Conservation (phyloP, 2,113 vertebrate species). For the Cygnus atratus region DNA sequence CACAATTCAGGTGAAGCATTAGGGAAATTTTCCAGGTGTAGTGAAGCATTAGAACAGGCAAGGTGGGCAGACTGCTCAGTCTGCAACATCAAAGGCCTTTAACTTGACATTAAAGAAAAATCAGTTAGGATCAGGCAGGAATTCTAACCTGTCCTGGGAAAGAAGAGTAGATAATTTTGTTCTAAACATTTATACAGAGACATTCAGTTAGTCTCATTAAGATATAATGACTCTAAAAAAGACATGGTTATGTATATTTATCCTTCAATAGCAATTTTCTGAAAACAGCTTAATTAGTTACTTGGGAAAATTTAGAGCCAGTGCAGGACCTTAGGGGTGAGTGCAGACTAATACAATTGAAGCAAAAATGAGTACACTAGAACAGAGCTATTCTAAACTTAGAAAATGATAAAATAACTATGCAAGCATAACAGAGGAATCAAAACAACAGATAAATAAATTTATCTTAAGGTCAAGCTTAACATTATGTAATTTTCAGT, state of each 20-base stretch:
- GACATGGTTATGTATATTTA: background rate
- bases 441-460: background rate
- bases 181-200: background rate
- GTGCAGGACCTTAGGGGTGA: background rate
- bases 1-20: background rate
- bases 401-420: background rate
- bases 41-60: background rate
- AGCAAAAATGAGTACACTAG: background rate
- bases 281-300: background rate
- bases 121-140: accelerated
- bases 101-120: background rate
- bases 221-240: background rate
- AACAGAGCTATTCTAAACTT: background rate
- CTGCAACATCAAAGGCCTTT: background rate
- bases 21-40: background rate
- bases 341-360: background rate
- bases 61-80: background rate
- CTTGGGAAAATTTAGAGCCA: background rate
- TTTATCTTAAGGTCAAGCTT: background rate
- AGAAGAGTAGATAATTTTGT: background rate
- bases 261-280: background rate
- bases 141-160: background rate
- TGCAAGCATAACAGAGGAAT: accelerated
- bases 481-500: background rate
- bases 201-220: background rate